Percentiles rank a stretch among this genome's conserved stretches.
Evolutionary conservation across 2,888 invertebrate species (phyloP).

Genomic region (Hofmannophila pseudospretella): DNA sequence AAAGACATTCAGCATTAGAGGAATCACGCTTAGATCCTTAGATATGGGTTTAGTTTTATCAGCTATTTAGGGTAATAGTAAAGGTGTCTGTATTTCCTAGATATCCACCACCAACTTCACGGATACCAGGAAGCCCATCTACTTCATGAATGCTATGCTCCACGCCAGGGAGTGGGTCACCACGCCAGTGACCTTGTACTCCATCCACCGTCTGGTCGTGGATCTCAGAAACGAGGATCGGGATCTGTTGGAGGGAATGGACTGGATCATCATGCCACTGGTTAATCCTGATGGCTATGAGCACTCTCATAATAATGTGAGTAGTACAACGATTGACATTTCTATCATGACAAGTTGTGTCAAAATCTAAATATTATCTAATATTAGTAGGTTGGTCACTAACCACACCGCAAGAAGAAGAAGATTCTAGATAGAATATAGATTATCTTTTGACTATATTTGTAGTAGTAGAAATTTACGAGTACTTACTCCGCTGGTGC

Average conservation of each 20-base stretch:
- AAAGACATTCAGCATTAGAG: no score
- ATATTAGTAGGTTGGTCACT: no score
- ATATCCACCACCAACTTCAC: slow-evolving; percentile 75
- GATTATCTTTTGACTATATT: no score
- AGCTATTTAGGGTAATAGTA: no score
- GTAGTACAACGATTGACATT: slow-evolving; percentile 12
- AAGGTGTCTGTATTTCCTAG: slow-evolving; percentile 31
- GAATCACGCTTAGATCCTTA: no score
- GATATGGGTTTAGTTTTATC: no score
- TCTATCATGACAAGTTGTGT: no score
- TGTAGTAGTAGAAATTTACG: no score
- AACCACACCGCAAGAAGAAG: no score
- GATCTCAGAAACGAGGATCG: slow-evolving; percentile 46
- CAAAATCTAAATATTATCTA: no score
- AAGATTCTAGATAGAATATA: no score
- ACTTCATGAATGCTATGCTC: slow-evolving; percentile 76
- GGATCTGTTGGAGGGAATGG: slow-evolving; percentile 74
- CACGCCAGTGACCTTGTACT: slow-evolving; percentile 76
- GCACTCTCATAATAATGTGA: slow-evolving; percentile 68
- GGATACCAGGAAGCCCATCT: slow-evolving; percentile 57
- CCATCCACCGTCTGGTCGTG: slow-evolving; percentile 77
- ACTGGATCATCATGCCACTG: slow-evolving; percentile 82
- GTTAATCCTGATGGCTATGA: slow-evolving; percentile 87
- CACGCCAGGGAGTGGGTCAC: slow-evolving; percentile 85
- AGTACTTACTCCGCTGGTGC: no score